A percentile compares a stretch with the other conserved stretches of the same genome.
Conservation (phyloP, 2,888 invertebrate genomes). For the Spodoptera exigua region DNA sequence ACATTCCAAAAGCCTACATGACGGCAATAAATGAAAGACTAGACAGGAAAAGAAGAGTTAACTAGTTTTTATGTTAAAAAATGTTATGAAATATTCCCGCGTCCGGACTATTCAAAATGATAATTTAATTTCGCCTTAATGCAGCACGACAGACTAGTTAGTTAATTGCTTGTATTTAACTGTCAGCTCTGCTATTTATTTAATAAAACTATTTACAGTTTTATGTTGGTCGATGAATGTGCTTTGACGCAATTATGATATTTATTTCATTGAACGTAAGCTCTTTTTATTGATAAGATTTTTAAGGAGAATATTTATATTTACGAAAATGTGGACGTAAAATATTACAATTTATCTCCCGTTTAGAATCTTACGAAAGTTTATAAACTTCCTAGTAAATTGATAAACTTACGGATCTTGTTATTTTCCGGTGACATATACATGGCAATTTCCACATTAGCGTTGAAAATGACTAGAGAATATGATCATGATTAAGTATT, state of each 20-base stretch:
- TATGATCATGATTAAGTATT: too few relatives aligned
- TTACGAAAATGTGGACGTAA: too few relatives aligned
- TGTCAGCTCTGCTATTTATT: conserved; percentile 18
- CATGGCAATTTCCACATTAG: too few relatives aligned
- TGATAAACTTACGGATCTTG: too few relatives aligned
- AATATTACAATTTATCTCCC: too few relatives aligned
- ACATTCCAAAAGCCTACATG: not conserved
- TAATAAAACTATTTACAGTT: not conserved
- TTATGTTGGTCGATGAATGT: not conserved
- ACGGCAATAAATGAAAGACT: conserved; percentile 7
- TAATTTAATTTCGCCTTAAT: conserved; percentile 33
- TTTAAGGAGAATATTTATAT: too few relatives aligned
- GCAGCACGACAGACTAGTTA: conserved; percentile 10
- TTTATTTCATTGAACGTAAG: too few relatives aligned
- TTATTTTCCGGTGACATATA: too few relatives aligned
- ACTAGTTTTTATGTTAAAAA: conserved; percentile 11
- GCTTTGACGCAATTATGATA: not conserved
- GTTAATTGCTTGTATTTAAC: conserved; percentile 14
- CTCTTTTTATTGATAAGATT: too few relatives aligned
- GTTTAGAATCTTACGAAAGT: too few relatives aligned
- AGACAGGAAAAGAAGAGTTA: not conserved
- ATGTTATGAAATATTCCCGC: conserved; percentile 23
- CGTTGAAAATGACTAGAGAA: too few relatives aligned
- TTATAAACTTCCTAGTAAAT: too few relatives aligned
- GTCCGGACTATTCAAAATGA: conserved; percentile 28